Evolutionary conservation across 1,140 invertebrate genomes (phyloP), one percentile per base, ranked within the genome.

Genomic region (Gerris buenoi): DNA sequence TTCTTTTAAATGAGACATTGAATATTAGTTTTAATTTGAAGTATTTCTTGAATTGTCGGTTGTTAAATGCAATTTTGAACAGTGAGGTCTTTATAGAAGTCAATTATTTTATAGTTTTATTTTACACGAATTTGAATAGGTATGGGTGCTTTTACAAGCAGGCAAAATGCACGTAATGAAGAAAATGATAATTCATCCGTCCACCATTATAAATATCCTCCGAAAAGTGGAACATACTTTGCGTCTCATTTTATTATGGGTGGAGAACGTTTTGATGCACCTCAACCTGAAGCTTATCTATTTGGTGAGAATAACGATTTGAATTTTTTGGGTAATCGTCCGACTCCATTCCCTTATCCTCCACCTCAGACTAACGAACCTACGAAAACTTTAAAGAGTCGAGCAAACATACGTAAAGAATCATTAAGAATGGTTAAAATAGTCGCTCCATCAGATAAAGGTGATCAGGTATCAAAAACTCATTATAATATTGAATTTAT

Each of bases 191-290:
- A 90, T 61, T 82, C 84, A 27, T 87, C 88, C n/a, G 91, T 88
- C 78, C 88, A 92, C 81, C 90, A 91, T 22, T 96, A 96, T 77
- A 90, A 91, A 82, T 97, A 95, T 82, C 94, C 93, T 69, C 92
- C 93, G 0, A 86, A 90, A 83, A 86, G 88, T 74, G 95, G 95
- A 57, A 93, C 88, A 74, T 98, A 96, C 77, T 98, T 98, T 82
- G 91, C 92, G 33, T 93, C 85, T 75, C 93, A 98, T 77, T 98
- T 98, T 75, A 96, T 98, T 64, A 98, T 98, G 95, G 95, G 96
- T 63, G 95, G 95, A 13, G 95, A 98, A 78, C 83, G 93, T 71
- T 98, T 98, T 80, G 95, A 98, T 74, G 94, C 94, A 65, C 89
- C 92, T 65, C 91, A 95, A 77, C 95, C 95, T 28, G 96, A 98